Evolutionary conservation across 2,113 vertebrate species (phyloP).

Genomic region (Bucco capensis): DNA sequence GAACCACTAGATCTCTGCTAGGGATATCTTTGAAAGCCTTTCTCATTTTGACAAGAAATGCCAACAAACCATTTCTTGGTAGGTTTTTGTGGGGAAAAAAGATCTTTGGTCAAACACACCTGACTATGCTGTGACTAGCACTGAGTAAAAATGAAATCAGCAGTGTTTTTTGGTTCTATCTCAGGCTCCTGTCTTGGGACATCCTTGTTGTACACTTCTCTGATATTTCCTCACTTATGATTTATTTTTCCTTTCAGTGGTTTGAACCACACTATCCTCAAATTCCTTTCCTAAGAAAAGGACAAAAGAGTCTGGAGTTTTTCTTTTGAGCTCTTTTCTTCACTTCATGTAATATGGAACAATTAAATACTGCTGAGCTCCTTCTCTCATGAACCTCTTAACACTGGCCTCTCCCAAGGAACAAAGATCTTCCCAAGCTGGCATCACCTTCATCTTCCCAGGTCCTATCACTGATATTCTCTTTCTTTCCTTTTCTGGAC

Average conservation of each 20-base stretch:
- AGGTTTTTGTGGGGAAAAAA: not conserved
- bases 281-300: not conserved
- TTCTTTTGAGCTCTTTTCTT: not conserved
- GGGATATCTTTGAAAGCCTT: not conserved
- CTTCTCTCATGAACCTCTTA: not conserved
- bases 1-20: not conserved
- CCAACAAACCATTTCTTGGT: not conserved
- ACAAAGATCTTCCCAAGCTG: not conserved
- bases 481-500: not conserved
- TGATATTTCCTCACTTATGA: not conserved
- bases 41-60: not conserved
- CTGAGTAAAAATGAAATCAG: not conserved
- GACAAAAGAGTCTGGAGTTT: not conserved
- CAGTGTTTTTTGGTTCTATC: not conserved
- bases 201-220: not conserved
- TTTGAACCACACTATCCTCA: not conserved
- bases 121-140: not conserved
- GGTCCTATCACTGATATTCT: not conserved
- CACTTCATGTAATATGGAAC: not conserved
- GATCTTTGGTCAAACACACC: not conserved
- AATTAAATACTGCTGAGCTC: not conserved
- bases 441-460: not conserved
- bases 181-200: not conserved
- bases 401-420: not conserved
- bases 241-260: not conserved